Evolutionary conservation across 2,888 invertebrate species (phyloP).

Genomic region (Lacanobia wlatinum): DNA sequence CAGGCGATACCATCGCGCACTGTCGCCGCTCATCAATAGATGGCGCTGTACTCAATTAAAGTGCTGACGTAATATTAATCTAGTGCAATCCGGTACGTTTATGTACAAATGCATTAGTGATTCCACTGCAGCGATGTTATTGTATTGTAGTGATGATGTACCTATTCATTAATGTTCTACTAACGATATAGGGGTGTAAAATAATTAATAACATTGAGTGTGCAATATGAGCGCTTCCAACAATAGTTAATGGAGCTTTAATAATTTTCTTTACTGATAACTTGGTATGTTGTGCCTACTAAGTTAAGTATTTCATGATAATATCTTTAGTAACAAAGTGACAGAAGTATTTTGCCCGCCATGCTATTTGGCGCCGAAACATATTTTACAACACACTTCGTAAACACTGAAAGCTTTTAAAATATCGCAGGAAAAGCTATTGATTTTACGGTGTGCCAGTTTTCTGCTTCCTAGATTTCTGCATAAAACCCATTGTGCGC

Average conservation of each 20-base stretch:
- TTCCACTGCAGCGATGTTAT: constrained; percentile 61
- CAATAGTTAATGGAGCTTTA: constrained; percentile 14
- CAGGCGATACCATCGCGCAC: constrained; percentile 37
- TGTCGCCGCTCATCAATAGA: constrained; percentile 77
- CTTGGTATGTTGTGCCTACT: neutral
- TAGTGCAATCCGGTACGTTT: constrained; percentile 48
- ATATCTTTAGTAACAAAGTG: neutral
- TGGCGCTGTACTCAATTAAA: constrained; percentile 68
- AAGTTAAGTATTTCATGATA: neutral
- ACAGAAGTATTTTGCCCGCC: no score
- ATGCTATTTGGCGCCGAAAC: constrained; percentile 5
- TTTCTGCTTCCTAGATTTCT: constrained; percentile 56
- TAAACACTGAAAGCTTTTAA: constrained; percentile 20
- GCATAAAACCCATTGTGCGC: constrained; percentile 50
- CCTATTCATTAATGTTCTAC: constrained; percentile 63
- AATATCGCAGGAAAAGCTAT: constrained; percentile 49
- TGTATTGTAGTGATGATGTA: constrained; percentile 61
- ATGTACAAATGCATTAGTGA: constrained; percentile 64
- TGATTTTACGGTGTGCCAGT: constrained; percentile 44
- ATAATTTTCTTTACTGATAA: constrained; percentile 13
- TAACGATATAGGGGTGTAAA: constrained; percentile 52
- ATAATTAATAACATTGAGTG: constrained; percentile 54
- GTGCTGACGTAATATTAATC: constrained; percentile 34
- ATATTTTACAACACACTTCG: neutral
- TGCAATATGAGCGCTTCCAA: constrained; percentile 10